phyloP scores from a whole-genome alignment of 37 sponge, comb jelly and placozoan species.

The Aplysina aerophoba region DNA sequence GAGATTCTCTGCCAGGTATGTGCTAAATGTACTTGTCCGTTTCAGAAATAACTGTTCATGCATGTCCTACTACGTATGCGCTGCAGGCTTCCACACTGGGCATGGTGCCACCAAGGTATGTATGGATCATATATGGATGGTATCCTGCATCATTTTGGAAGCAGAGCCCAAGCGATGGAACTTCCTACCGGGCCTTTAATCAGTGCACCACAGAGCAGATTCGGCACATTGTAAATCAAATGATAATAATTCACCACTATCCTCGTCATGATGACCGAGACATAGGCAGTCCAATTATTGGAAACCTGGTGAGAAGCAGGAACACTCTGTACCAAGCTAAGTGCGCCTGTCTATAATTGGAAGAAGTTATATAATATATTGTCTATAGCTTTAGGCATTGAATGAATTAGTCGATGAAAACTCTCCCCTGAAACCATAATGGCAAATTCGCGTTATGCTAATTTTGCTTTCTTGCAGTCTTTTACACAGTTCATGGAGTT shows the following conservation, averaged over 20 bases:
- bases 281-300: constrained; percentile 19
- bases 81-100: constrained; percentile 60
- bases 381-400: too few relatives aligned
- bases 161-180: not conserved
- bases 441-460: too few relatives aligned
- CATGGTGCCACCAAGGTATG: constrained; percentile 46
- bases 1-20: constrained; percentile 77
- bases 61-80: not conserved
- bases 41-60: not conserved
- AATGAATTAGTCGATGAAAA: not conserved
- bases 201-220: constrained; percentile 18
- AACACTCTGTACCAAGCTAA: too few relatives aligned
- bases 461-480: too few relatives aligned
- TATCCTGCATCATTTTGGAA: constrained; percentile 60
- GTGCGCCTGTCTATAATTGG: too few relatives aligned
- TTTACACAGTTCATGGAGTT: not conserved
- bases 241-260: constrained; percentile 57
- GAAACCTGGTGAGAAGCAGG: constrained; percentile 31
- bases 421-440: too few relatives aligned
- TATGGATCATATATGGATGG: constrained; percentile 63
- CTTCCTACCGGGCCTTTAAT: constrained; percentile 7
- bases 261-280: constrained; percentile 24
- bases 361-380: too few relatives aligned
- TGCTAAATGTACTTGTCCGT: not conserved
- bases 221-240: constrained; percentile 22